Evolutionary conservation across 2,797 vertebrate genomes (phyloP).

Genomic region (Dallia pectoralis): DNA sequence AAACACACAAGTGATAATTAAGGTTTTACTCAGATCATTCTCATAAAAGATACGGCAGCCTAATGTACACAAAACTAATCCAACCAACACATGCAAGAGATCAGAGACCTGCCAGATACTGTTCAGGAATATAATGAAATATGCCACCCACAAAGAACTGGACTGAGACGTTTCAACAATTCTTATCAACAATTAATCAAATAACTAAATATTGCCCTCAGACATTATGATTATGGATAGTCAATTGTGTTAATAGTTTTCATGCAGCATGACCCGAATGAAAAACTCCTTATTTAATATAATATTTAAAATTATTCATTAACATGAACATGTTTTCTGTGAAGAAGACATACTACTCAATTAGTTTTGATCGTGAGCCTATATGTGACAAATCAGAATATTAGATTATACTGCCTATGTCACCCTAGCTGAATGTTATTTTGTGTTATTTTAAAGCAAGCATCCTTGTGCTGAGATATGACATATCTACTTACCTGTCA

Average conservation of each 20-base stretch:
- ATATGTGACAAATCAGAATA: not conserved
- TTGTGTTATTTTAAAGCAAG: not conserved
- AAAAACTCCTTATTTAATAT: not conserved
- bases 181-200: not conserved
- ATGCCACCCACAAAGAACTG: not conserved
- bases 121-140: not conserved
- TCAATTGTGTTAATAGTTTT: not conserved
- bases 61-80: slow-evolving; percentile 28
- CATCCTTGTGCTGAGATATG: not conserved
- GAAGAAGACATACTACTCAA: not conserved
- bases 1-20: slow-evolving; percentile 38
- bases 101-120: not conserved
- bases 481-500: slow-evolving; percentile 45
- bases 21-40: not conserved
- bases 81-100: not conserved
- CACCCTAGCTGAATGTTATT: not conserved
- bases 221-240: not conserved
- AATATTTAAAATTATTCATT: not conserved
- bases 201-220: not conserved
- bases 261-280: not conserved
- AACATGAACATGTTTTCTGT: not conserved
- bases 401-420: not conserved
- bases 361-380: not conserved
- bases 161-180: not conserved
- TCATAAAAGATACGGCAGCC: not conserved